These are phyloP conservation scores for Balearica regulorum DNA, from an alignment of 2,797 vertebrate genomes.

Conservation along the genomic window DNA sequence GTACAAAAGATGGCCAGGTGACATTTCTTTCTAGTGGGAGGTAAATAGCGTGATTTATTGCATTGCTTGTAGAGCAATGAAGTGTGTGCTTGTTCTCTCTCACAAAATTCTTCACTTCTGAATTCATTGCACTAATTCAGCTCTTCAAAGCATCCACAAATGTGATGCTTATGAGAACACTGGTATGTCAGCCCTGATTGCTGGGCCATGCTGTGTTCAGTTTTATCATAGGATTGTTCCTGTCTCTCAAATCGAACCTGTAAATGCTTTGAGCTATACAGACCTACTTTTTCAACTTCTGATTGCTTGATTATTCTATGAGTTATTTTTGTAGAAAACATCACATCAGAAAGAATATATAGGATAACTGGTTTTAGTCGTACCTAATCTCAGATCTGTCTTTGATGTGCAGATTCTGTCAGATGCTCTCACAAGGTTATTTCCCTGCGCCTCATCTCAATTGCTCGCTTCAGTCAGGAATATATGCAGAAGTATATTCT, in stretches of 20 bases:
- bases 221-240: rapidly evolving
- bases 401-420: not conserved
- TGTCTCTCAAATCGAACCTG: not conserved
- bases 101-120: not conserved
- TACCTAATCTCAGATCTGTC: not conserved
- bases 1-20: not conserved
- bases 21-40: not conserved
- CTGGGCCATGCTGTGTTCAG: not conserved
- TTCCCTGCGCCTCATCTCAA: not conserved
- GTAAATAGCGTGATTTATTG: not conserved
- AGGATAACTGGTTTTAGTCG: not conserved
- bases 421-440: not conserved
- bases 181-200: not conserved
- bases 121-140: not conserved
- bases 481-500: not conserved
- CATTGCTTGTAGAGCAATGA: not conserved
- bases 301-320: not conserved
- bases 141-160: not conserved
- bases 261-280: not conserved
- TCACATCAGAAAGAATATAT: not conserved
- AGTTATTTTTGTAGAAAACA: not conserved
- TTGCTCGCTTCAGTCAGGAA: not conserved
- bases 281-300: not conserved
- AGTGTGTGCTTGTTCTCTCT: not conserved
- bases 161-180: not conserved